phyloP scores from a whole-genome alignment of 2,113 vertebrate species.

The Anarhynchus alexandrinus region DNA sequence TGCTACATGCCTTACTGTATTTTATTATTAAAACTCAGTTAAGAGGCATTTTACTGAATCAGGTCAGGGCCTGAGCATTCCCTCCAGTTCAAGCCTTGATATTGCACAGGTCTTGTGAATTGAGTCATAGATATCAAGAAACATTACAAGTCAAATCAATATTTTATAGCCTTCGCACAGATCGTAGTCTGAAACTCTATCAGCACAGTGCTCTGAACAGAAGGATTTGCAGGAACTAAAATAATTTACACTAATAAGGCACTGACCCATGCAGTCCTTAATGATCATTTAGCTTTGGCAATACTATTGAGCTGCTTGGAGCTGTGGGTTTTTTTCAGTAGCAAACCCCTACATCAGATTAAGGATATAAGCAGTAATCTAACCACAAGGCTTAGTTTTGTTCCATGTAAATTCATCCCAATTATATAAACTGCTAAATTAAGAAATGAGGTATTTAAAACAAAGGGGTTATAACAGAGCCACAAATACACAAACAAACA shows the following conservation, averaged over 20 bases:
- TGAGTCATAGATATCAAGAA: slow-evolving; percentile 8
- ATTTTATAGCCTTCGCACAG: not conserved
- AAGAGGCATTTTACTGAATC: not conserved
- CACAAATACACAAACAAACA: slow-evolving; percentile 38
- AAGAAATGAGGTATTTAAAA: slow-evolving; percentile 65
- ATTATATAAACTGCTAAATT: slow-evolving; percentile 67
- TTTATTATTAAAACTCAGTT: slow-evolving; percentile 19
- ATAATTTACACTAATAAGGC: slow-evolving; percentile 12
- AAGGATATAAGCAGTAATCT: not conserved
- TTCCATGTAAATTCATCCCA: slow-evolving; percentile 52
- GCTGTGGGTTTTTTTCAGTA: not conserved
- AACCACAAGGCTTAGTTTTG: slow-evolving; percentile 22
- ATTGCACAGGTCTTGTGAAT: not conserved
- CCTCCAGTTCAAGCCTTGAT: not conserved
- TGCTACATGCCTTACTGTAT: not conserved
- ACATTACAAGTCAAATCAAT: slow-evolving; percentile 35
- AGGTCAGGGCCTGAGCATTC: not conserved
- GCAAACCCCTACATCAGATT: not conserved
- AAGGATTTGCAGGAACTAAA: slow-evolving; percentile 5
- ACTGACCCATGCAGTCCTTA: not conserved
- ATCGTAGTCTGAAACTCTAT: not conserved
- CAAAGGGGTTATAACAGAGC: slow-evolving; percentile 33
- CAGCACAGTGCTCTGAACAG: not conserved
- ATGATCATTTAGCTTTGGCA: not conserved
- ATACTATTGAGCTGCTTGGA: not conserved